Evolutionary conservation across 2,888 invertebrate genomes (phyloP), one percentile per base, ranked within the genome.

Genomic region (Epistrophe eligans): DNA sequence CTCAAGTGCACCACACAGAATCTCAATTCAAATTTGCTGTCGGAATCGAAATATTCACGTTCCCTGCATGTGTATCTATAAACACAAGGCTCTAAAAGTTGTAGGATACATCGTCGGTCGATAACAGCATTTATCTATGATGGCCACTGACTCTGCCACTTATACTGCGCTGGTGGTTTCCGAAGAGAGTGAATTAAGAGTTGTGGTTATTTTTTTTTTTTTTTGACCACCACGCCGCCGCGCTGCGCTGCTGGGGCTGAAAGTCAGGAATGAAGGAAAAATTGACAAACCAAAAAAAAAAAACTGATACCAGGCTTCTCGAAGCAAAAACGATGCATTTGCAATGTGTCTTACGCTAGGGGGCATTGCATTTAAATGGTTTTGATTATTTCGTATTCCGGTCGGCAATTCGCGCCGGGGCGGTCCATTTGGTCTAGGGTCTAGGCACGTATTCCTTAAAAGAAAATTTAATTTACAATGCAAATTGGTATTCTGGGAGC

Each of bases 311-410:
- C 40, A 50, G 48, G 45, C 43, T 70, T 38, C 50, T 19, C 7
- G 45, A 28, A 24, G n/a, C 28, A 43, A 17, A 28, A 66, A 35
- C 55, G 11, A 71, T 76, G 62, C 70, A 62, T 40, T 35, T 66
- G 15, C 57, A 13, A 38, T 73, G 50, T 58, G 72, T 55, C 79
- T 79, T 82, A 79, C 79, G 87, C 82, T 79, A 87, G 79, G 82
- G 79, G 87, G 87, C 83, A 79, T 87, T 83, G 82, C 87, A 87
- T 83, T 87, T 87, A 87, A 87, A 82, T 83, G 82, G 73, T 67
- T 87, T 87, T 76, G 82, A 87, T 87, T 87, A 83, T 83, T 83
- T 83, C 67, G 76, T 83, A 83, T 87, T 87, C 79, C 87, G 79
- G 82, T 82, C 79, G 77, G 73, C 79, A 66, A 87, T 66, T 79